These are phyloP conservation scores for Merluccius polli DNA, from an alignment of 2,797 vertebrate species.

Conservation along the genomic window DNA sequence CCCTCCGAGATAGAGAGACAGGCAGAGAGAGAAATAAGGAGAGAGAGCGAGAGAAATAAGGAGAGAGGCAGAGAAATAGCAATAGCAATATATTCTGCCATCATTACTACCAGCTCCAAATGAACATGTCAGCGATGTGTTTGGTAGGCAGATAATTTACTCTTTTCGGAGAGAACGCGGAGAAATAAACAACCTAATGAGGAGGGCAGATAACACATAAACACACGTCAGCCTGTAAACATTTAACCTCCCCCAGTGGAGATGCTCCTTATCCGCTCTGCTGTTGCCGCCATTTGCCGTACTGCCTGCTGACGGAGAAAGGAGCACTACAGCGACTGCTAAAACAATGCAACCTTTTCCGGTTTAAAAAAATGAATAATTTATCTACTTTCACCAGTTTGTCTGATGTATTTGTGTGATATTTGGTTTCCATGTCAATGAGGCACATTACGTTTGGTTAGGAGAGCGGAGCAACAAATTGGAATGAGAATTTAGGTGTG, in stretches of 20 bases:
- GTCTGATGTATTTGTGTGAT: conserved; percentile 37
- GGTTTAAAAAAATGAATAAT: conserved; percentile 47
- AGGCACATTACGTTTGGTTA: conserved; percentile 44
- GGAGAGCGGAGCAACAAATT: conserved; percentile 54
- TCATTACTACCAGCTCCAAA: conserved; percentile 42
- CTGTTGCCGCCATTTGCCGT: conserved; percentile 29
- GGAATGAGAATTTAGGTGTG: conserved; percentile 33
- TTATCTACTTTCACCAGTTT: conserved; percentile 45
- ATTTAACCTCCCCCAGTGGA: conserved; percentile 60
- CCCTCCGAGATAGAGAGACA: too few relatives aligned
- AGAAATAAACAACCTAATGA: conserved; percentile 62
- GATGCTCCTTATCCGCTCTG: conserved; percentile 43
- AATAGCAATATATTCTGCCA: conserved; percentile 14
- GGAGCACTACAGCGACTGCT: conserved; percentile 20
- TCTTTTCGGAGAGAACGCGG: conserved; percentile 46
- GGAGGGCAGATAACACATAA: conserved; percentile 52
- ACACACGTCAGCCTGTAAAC: conserved; percentile 66
- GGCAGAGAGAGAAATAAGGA: background rate
- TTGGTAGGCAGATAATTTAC: conserved; percentile 51
- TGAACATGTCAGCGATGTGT: conserved; percentile 54
- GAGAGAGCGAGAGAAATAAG: background rate
- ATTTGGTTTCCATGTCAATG: conserved; percentile 52
- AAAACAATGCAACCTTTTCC: conserved; percentile 36
- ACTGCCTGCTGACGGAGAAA: background rate
- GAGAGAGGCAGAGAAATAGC: conserved; percentile 32